Evolutionary conservation across 2,113 vertebrate genomes (phyloP).

Genomic region (Megatriorchis doriae): DNA sequence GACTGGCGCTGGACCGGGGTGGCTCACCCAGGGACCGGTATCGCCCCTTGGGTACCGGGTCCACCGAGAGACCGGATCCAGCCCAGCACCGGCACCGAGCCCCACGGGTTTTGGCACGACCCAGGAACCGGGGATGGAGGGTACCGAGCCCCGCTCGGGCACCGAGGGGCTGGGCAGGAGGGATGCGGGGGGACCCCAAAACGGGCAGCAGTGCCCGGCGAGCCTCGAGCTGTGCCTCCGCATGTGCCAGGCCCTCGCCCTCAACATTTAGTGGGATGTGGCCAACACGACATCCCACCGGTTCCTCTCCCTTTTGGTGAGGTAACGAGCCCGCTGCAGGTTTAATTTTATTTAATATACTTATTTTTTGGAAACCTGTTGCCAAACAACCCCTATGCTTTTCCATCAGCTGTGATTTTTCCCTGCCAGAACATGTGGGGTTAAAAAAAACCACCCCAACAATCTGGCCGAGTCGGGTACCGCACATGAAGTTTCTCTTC

Average conservation of each 20-base stretch:
- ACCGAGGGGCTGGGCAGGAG: not conserved
- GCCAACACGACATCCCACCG: rapidly evolving
- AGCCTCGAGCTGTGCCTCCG: too few species aligned
- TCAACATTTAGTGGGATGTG: not conserved
- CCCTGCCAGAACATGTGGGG: not conserved
- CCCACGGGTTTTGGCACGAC: rapidly evolving
- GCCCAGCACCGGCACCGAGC: not conserved
- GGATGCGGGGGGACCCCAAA: rapidly evolving
- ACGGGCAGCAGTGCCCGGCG: rapidly evolving
- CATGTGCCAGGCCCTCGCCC: not conserved
- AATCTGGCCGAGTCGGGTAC: not conserved
- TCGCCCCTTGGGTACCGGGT: rapidly evolving
- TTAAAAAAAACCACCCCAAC: rapidly evolving
- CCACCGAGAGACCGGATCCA: rapidly evolving
- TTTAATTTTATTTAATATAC: not conserved
- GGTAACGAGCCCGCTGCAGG: rapidly evolving
- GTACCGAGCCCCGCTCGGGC: too few species aligned
- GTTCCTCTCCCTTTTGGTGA: not conserved
- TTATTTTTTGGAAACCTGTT: not conserved
- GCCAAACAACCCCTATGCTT: not conserved
- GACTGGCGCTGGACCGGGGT: not conserved
- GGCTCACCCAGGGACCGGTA: not conserved
- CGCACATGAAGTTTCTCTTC: not conserved
- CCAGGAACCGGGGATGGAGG: not conserved
- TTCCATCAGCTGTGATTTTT: not conserved